These are phyloP conservation scores for Dipodomys ordii DNA, from an alignment of 2,113 vertebrate species.

Conservation along the genomic window DNA sequence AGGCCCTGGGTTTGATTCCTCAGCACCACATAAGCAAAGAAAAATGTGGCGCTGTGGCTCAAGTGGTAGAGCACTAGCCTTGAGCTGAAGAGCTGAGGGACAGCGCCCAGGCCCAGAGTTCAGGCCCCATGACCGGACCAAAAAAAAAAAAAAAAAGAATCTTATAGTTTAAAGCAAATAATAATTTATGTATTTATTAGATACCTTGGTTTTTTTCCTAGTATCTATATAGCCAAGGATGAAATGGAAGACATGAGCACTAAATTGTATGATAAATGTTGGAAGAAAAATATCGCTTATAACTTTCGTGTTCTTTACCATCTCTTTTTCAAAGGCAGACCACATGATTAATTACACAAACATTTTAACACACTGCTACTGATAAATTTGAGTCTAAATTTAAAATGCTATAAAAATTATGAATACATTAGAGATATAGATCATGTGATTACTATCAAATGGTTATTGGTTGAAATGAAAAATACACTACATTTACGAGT, in stretches of 20 bases:
- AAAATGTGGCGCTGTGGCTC: too few relatives aligned
- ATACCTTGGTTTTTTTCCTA: background rate
- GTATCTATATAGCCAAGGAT: background rate
- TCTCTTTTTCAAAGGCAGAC: background rate
- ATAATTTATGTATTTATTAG: background rate
- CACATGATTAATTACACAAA: background rate
- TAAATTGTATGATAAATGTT: background rate
- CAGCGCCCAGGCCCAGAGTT: too few relatives aligned
- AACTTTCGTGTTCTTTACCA: background rate
- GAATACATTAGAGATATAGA: background rate
- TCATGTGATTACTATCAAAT: background rate
- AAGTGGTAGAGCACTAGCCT: too few relatives aligned
- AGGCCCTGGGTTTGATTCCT: too few relatives aligned
- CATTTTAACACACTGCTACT: background rate
- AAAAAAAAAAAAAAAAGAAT: background rate
- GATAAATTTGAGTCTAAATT: background rate
- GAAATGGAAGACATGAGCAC: background rate
- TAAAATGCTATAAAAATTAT: too few relatives aligned
- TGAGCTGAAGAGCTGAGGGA: too few relatives aligned
- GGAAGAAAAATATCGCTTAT: background rate
- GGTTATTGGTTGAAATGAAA: background rate
- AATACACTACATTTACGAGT: background rate
- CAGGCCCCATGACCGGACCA: too few relatives aligned
- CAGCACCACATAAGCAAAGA: too few relatives aligned
- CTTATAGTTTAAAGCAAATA: background rate